A percentile compares a stretch with the other conserved stretches of the same genome.
phyloP scores from a whole-genome alignment of 2,888 invertebrate species.

The Netelia melanura region DNA sequence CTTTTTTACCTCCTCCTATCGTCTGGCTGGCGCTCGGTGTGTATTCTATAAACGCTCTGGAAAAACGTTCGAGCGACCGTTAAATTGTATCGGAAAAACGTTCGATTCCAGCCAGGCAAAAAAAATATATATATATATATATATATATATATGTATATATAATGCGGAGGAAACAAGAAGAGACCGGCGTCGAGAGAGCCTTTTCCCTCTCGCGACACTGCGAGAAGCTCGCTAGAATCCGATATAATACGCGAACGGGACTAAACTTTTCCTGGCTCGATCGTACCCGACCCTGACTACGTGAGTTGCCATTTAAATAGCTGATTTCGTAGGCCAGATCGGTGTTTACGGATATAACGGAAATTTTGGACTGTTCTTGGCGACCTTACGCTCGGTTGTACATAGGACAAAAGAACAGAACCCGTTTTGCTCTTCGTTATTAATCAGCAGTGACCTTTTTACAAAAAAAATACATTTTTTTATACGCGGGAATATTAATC shows the following conservation, averaged over 20 bases:
- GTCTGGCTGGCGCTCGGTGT: constrained; percentile 32
- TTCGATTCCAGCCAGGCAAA: constrained; percentile 60
- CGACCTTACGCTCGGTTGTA: constrained; percentile 15
- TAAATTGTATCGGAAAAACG: constrained; percentile 79
- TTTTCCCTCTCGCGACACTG: constrained; percentile 58
- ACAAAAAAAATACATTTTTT: too few relatives aligned
- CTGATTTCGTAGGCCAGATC: constrained; percentile 76
- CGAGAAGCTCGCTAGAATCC: constrained; percentile 11
- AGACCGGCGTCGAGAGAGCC: constrained; percentile 31
- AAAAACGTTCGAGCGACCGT: constrained; percentile 69
- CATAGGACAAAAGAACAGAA: neutral
- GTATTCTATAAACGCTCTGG: constrained; percentile 67
- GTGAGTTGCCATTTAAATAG: constrained; percentile 81
- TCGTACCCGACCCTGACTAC: constrained; percentile 67
- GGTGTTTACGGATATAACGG: constrained; percentile 54
- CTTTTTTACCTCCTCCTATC: constrained; percentile 8
- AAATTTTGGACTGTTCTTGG: neutral
- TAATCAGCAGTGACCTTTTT: too few relatives aligned
- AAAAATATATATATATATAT: constrained; percentile 17
- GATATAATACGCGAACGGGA: constrained; percentile 53
- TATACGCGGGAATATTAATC: too few relatives aligned
- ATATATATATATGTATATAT: neutral
- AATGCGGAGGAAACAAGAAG: constrained; percentile 23
- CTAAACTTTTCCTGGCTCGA: constrained; percentile 75
- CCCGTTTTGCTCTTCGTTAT: too few relatives aligned